Evolutionary conservation across 2,888 invertebrate genomes (phyloP), one percentile per base, ranked within the genome.

Genomic region (Lycocerus yunnanus): DNA sequence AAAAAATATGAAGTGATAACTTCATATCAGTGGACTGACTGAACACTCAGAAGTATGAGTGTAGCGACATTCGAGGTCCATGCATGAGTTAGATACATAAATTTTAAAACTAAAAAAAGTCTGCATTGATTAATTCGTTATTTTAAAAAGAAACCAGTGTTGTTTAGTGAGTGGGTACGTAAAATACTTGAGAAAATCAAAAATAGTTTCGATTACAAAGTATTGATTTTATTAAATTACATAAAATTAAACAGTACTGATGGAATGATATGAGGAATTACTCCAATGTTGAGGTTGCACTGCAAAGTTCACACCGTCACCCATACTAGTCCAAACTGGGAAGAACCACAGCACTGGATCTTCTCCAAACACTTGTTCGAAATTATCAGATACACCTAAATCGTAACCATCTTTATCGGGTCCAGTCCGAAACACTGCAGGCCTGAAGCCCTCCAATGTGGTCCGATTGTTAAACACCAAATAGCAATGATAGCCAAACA

Each of bases 401-500:
- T 95, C 95, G 88, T 95, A 98, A 58, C 97, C 97, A 84, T 97
- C 93, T 86, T 97, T 97, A 85, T 98, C 97, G 8, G 95, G 92
- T 8, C 97, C 97, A 71, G 93, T 92, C 15, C 93, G 91, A 86
- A 98, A 97, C 87, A 97, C 92, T 0, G 98, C 97, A 77, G 97
- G 93, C 78, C 97, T 91, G 88, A 97, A 97, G 69, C 97, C 94
- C 89, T 98, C 98, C 87, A 98, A 88, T 20, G 98, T 98, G 27
- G 97, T 95, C 86, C 96, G 92, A 88, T 98, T 98, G 84, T 93
- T 91, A 68, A 92, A 88, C 78, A 96, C 94, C 83, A 98, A 91
- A 87, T 95, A 98, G 85, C 95, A 92, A 86, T 98, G 98, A 88
- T 98, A 98, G 81, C 95, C 93, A 88, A 98, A 96, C 75, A 98